These are phyloP conservation scores for Felis chaus DNA, from an alignment of 2,113 vertebrate species.

Conservation along the genomic window DNA sequence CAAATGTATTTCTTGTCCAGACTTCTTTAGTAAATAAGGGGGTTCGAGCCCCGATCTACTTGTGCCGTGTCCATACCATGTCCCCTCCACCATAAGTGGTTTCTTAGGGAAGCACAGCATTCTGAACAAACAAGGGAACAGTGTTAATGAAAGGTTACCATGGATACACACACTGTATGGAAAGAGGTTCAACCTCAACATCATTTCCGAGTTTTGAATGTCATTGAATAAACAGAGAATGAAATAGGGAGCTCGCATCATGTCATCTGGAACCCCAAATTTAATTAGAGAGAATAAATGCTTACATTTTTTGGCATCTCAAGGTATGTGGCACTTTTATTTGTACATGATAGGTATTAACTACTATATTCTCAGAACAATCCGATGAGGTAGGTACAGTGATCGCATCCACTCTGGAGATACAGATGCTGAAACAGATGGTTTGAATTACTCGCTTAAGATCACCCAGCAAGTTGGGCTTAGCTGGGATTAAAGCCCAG, in stretches of 20 bases:
- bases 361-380: background rate
- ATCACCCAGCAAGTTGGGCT: background rate
- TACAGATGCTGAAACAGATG: background rate
- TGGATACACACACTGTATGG: too few species aligned
- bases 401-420: background rate
- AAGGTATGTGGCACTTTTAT: background rate
- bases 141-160: background rate
- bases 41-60: rapidly evolving
- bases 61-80: too few species aligned
- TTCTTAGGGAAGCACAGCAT: background rate
- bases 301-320: background rate
- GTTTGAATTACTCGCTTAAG: background rate
- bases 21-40: background rate
- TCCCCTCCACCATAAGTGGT: background rate
- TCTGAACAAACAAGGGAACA: background rate
- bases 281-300: background rate
- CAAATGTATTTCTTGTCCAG: background rate
- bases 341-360: background rate
- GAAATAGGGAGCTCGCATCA: background rate
- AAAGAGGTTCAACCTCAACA: background rate
- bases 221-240: background rate
- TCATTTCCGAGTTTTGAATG: background rate
- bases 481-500: background rate
- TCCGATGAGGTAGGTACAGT: background rate
- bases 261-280: background rate